These are phyloP conservation scores for Drosophila borborema DNA, from an alignment of 2,888 invertebrate species.

Conservation along the genomic window DNA sequence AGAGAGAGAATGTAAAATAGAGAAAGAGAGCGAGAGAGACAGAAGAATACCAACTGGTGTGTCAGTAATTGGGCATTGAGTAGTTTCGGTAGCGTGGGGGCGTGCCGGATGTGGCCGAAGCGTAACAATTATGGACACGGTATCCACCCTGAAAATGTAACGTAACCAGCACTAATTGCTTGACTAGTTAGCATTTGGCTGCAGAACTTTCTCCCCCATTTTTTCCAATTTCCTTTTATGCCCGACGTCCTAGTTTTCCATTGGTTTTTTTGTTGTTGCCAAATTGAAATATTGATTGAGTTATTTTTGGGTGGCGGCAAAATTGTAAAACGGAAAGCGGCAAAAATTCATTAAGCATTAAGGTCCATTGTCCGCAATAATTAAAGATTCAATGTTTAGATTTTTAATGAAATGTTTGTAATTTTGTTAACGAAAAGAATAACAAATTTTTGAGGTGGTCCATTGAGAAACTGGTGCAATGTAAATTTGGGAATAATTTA, in stretches of 20 bases:
- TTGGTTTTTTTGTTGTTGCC: conserved; percentile 1
- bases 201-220: conserved; percentile 9
- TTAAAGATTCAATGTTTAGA: conserved; percentile 3
- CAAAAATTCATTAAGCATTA: conserved; percentile 20
- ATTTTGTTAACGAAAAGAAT: background rate
- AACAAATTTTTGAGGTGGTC: background rate
- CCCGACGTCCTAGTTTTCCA: background rate
- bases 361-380: conserved; percentile 1
- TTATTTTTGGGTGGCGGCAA: conserved; percentile 41
- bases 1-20: background rate
- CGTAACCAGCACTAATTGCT: conserved; percentile 60
- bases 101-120: conserved; percentile 40
- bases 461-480: background rate
- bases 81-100: background rate
- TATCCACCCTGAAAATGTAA: conserved; percentile 21
- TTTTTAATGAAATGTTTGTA: background rate
- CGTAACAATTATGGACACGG: conserved; percentile 53
- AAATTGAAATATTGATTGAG: conserved; percentile 68
- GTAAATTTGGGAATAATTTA: background rate
- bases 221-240: conserved; percentile 12
- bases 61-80: conserved; percentile 64
- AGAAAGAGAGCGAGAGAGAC: background rate
- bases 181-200: conserved; percentile 55
- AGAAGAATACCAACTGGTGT: conserved; percentile 59
- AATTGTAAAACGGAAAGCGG: conserved; percentile 12